A percentile compares a stretch with the other conserved stretches of the same genome.
phyloP scores from a whole-genome alignment of 2,113 vertebrate genomes.

The Pitta sordida region DNA sequence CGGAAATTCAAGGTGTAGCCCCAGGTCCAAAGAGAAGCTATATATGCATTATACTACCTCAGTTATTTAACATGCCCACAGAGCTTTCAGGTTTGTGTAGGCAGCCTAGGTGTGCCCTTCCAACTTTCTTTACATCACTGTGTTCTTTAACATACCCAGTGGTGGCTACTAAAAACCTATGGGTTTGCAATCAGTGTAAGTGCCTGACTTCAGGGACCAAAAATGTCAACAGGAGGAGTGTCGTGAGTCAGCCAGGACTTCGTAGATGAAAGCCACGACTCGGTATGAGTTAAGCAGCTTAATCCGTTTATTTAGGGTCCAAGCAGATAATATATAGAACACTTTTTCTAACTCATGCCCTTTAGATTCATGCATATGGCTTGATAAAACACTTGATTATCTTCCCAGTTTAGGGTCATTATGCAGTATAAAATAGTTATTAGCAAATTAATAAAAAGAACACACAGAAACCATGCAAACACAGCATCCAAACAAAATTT shows the following conservation, averaged over 20 bases:
- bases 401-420: background rate
- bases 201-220: background rate
- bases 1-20: background rate
- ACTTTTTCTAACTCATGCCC: too few relatives aligned
- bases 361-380: background rate
- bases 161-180: background rate
- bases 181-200: background rate
- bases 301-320: too few relatives aligned
- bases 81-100: background rate
- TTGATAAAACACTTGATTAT: background rate
- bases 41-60: background rate
- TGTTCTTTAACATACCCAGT: background rate
- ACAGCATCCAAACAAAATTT: background rate
- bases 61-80: background rate
- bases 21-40: background rate
- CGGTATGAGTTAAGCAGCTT: too few relatives aligned
- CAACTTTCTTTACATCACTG: background rate
- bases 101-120: background rate
- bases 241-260: too few relatives aligned
- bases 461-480: background rate
- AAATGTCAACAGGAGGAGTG: background rate
- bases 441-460: constrained; percentile 6
- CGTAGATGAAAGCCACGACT: too few relatives aligned
- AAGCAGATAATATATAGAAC: too few relatives aligned
- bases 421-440: background rate